These are phyloP conservation scores for Zoroaster sp. DNA, from an alignment of 53 echinoderm and acorn worm species.

Conservation along the genomic window DNA sequence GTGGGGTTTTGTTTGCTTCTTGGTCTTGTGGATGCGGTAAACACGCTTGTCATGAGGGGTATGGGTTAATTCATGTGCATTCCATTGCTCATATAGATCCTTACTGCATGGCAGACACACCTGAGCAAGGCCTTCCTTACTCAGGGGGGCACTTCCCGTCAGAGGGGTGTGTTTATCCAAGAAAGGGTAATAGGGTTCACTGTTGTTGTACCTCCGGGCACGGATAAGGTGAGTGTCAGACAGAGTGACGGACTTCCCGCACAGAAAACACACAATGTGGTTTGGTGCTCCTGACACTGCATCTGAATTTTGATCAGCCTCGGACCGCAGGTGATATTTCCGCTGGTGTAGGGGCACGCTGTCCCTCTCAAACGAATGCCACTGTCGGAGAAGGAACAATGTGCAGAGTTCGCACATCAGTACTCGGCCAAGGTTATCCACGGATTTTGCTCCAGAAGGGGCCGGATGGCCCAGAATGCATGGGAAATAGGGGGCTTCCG, in stretches of 20 bases:
- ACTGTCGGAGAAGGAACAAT: conserved; percentile 85
- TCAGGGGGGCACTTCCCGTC: conserved; percentile 65
- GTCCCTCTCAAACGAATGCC: conserved; percentile 90
- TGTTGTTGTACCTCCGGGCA: conserved; percentile 61
- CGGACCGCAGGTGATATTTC: conserved; percentile 76
- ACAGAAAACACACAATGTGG: conserved; percentile 70
- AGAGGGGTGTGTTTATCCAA: conserved; percentile 72
- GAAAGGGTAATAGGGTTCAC: conserved; percentile 94
- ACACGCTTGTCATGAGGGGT: conserved; percentile 89
- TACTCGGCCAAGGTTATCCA: conserved; percentile 93
- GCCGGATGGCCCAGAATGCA: conserved; percentile 89
- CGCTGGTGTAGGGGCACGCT: conserved; percentile 90
- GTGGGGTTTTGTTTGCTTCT: conserved; percentile 26
- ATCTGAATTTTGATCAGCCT: conserved; percentile 1
- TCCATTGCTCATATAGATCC: conserved; percentile 97
- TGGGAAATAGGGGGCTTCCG: conserved; percentile 97
- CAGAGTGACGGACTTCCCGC: conserved; percentile 48
- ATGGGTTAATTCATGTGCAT: conserved; percentile 91
- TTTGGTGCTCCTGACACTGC: conserved; percentile 40
- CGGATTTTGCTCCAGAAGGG: conserved; percentile 86
- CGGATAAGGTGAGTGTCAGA: conserved; percentile 67
- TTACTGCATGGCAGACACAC: conserved; percentile 80
- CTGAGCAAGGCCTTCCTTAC: conserved; percentile 78
- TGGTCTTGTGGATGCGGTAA: conserved; percentile 73
- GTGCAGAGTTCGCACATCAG: conserved; percentile 96